Evolutionary conservation across 2,888 invertebrate genomes (phyloP), one percentile per base, ranked within the genome.

Genomic region (Mechanitis mazaeus): DNA sequence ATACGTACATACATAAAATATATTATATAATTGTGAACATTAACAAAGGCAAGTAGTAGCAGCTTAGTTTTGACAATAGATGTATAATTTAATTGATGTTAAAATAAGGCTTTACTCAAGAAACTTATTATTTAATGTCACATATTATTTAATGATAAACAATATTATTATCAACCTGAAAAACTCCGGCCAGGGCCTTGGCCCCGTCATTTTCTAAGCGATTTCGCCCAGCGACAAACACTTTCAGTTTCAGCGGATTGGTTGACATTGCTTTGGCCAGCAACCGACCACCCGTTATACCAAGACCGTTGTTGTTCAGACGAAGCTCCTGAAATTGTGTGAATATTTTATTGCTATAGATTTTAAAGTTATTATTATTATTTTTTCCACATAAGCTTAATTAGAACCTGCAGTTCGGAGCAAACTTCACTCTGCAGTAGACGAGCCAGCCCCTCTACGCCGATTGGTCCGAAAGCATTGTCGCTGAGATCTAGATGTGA

Each of bases 401-500:
- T 3, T 7, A 61, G 45, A 35, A 92, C 92, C 82, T 92, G 88
- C 33, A 99, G 85, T 2, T 95, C 93, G 73, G 94, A 96, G 80
- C 98, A 98, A 0, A 95, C 93, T 0, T 94, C 92, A 54, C 97
- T 97, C 69, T 93, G 93, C 47, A 99, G 84, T 31, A 99, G 89
- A 20, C 94, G 93, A 0, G 95, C 95, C 9, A 99, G 89, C 0
- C 97, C 98, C 69, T 95, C 93, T 55, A 98, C 96, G 35, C 98
- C 99, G 71, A 97, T 96, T 0, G 98, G 98, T 0, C 98, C 99
- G 71, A 99, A 95, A 0, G 99, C 99, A 84, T 99, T 98, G 84
- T 99, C 98, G 80, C 98, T 98, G 7, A 99, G 91, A 77, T 99
- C 98, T 9, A 99, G 83, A 60, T 96, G 95, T 0, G 93, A 93